A percentile compares a stretch with the other conserved stretches of the same genome.
Conservation (phyloP, 2,113 vertebrate genomes). For the Myocastor coypus region DNA sequence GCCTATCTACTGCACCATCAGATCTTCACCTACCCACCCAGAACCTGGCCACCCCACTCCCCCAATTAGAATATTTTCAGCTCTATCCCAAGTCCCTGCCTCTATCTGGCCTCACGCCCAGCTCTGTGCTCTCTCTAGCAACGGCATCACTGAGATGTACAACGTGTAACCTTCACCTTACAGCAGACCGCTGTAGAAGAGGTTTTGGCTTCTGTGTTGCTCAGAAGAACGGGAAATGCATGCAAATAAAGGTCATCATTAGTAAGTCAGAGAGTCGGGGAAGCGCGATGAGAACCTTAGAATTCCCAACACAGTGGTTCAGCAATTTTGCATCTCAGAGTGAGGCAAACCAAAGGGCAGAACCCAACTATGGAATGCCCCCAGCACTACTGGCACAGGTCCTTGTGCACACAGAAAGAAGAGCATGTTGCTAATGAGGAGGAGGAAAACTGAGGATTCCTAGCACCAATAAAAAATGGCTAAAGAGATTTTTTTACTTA, state of each 20-base stretch:
- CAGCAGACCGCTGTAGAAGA: slow-evolving; percentile 65
- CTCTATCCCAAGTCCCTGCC: background rate
- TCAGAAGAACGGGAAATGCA: background rate
- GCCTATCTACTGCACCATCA: background rate
- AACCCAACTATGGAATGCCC: background rate
- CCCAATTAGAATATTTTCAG: background rate
- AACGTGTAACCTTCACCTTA: slow-evolving; percentile 43
- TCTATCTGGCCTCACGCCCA: background rate
- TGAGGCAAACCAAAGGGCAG: background rate
- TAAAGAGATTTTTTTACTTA: background rate
- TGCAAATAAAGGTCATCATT: slow-evolving; percentile 44
- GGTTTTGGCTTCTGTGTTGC: slow-evolving; percentile 62
- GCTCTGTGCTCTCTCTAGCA: slow-evolving; percentile 36
- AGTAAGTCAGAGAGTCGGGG: slow-evolving; percentile 50
- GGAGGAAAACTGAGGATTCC: background rate
- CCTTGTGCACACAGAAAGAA: background rate
- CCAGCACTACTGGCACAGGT: background rate
- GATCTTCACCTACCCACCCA: background rate
- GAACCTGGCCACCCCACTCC: too few species aligned
- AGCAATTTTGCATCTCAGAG: background rate
- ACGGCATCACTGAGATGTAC: slow-evolving; percentile 25
- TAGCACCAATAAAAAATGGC: background rate
- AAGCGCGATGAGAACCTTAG: background rate
- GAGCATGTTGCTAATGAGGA: background rate
- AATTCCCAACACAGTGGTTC: background rate